These are phyloP conservation scores for Mormyrus lacerda DNA, from an alignment of 2,113 vertebrate species.

Conservation along the genomic window DNA sequence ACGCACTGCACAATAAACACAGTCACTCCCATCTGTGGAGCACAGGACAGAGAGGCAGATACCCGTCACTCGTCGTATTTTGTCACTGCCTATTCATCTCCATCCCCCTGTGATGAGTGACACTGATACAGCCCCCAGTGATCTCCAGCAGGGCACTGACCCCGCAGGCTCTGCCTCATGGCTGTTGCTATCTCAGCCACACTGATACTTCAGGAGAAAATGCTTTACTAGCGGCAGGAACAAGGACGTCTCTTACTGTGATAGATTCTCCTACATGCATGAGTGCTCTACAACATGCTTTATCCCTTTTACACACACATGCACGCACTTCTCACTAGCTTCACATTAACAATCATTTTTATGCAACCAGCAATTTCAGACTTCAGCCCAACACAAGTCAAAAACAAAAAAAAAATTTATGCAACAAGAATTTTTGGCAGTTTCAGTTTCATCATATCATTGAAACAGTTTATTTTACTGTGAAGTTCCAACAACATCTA, in stretches of 20 bases:
- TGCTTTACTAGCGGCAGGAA: background rate
- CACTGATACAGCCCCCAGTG: constrained; percentile 52
- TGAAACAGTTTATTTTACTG: background rate
- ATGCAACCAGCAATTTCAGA: background rate
- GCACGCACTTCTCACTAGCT: background rate
- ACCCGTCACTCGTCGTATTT: constrained; percentile 54
- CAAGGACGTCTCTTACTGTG: background rate
- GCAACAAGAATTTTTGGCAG: background rate
- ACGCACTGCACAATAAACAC: constrained; percentile 47
- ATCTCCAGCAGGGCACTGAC: constrained; percentile 26
- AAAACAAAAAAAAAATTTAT: background rate
- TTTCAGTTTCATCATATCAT: background rate
- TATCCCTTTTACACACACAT: constrained; percentile 20
- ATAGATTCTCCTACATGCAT: constrained; percentile 19
- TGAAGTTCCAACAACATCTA: background rate
- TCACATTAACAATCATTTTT: background rate
- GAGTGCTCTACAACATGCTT: background rate
- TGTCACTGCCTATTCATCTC: constrained; percentile 53
- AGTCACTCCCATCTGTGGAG: constrained; percentile 35
- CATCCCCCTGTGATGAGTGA: constrained; percentile 42
- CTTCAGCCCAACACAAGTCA: background rate
- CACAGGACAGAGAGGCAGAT: constrained; percentile 55
- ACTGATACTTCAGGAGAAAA: background rate
- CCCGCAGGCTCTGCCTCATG: constrained; percentile 20
- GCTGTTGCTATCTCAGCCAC: background rate